phyloP scores from a whole-genome alignment of 2,888 invertebrate genomes.

The Azorinus chamasolen region DNA sequence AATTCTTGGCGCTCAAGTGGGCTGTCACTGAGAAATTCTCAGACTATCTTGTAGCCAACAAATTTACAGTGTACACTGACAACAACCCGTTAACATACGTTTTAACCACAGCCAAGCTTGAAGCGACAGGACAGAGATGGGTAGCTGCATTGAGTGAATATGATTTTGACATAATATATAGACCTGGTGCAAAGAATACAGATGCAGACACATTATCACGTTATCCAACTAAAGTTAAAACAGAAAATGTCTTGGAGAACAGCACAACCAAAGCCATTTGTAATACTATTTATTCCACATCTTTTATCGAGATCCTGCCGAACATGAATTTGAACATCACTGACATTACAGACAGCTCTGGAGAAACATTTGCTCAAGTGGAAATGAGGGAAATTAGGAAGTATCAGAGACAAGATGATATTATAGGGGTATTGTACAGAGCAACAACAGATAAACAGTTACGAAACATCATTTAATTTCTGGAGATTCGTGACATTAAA shows the following conservation, averaged over 20 bases:
- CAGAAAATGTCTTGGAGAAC: background rate
- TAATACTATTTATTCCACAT: background rate
- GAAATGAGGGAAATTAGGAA: conserved; percentile 8
- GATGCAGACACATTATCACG: conserved; percentile 3
- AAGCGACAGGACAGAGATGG: conserved; percentile 17
- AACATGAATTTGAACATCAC: background rate
- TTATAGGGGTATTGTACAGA: background rate
- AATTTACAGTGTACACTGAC: conserved; percentile 10
- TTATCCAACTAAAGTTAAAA: conserved; percentile 1
- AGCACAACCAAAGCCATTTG: conserved; percentile 9
- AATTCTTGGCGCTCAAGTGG: conserved; percentile 14
- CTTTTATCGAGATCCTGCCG: conserved; percentile 5
- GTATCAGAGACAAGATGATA: conserved; percentile 4
- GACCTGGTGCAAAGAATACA: background rate
- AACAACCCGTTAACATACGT: conserved; percentile 13
- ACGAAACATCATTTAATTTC: background rate
- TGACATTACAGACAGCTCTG: background rate
- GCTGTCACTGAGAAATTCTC: conserved; percentile 10
- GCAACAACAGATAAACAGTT: background rate
- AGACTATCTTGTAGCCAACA: background rate
- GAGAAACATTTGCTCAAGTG: background rate
- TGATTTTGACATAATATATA: conserved; percentile 5
- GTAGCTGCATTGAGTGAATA: background rate
- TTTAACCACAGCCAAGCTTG: conserved; percentile 7
- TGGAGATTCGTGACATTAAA: conserved; percentile 4